Conservation (phyloP, 2,888 invertebrate species). For the Linnaemya vulpina region DNA sequence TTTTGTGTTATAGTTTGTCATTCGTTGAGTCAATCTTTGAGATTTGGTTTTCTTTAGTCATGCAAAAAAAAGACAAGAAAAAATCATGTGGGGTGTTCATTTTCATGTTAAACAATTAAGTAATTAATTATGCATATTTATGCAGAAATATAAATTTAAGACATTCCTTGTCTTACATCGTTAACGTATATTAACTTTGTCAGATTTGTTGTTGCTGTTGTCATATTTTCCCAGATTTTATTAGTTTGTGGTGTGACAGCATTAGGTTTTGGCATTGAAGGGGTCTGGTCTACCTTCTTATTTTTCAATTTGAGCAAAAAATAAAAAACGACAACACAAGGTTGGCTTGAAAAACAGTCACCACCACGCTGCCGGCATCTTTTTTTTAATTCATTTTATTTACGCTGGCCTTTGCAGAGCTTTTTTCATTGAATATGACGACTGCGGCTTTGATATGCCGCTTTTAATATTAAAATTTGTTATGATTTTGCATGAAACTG, state of each 20-base stretch:
- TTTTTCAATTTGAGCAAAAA: constrained; percentile 5
- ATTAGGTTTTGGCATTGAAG: constrained; percentile 56
- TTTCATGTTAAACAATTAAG: constrained; percentile 43
- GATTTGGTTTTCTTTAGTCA: constrained; percentile 16
- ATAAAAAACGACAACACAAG: constrained; percentile 25
- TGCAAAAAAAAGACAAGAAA: neutral
- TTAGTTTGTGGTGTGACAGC: constrained; percentile 27
- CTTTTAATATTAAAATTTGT: constrained; percentile 35
- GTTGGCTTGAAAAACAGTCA: constrained; percentile 44
- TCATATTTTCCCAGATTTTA: constrained; percentile 57
- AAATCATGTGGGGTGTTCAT: constrained; percentile 55
- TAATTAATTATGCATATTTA: constrained; percentile 55
- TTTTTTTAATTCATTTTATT: constrained; percentile 1
- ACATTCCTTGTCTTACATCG: constrained; percentile 36
- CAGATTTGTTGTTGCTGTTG: constrained; percentile 41
- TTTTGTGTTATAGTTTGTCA: constrained; percentile 28
- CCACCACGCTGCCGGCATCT: neutral
- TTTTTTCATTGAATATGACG: constrained; percentile 51
- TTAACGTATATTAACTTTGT: constrained; percentile 56
- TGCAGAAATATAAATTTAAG: constrained; percentile 34
- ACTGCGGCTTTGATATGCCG: constrained; percentile 64
- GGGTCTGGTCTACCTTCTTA: constrained; percentile 46
- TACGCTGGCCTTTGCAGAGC: constrained; percentile 47
- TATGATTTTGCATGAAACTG: constrained; percentile 32
- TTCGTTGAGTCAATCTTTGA: constrained; percentile 16